A percentile compares a stretch with the other conserved stretches of the same genome.
Conservation (phyloP, 2,888 invertebrate genomes). For the Stenodera caucasica region DNA sequence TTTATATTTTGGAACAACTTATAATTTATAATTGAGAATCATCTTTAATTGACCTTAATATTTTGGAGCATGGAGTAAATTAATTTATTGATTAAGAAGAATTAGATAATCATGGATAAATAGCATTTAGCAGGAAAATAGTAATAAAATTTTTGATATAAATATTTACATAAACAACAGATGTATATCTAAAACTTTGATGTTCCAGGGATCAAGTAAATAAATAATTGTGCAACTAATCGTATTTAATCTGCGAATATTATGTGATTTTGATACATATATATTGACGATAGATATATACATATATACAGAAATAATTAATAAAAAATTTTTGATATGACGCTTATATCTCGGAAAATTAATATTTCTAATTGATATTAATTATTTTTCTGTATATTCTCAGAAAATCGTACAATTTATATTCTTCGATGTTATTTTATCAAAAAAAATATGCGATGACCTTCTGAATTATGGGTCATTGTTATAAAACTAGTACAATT, state of each 20-base stretch:
- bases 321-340: too few relatives aligned
- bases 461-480: conserved; percentile 34
- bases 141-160: not conserved
- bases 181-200: not conserved
- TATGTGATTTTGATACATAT: too few relatives aligned
- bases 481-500: conserved; percentile 33
- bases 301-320: too few relatives aligned
- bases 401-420: conserved; percentile 10
- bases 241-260: not conserved
- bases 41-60: too few relatives aligned
- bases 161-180: not conserved
- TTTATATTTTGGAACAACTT: too few relatives aligned
- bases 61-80: too few relatives aligned
- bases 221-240: conserved; percentile 1
- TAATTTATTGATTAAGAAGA: not conserved
- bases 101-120: not conserved
- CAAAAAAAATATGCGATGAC: conserved; percentile 26
- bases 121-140: not conserved
- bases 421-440: conserved; percentile 21
- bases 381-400: conserved; percentile 10
- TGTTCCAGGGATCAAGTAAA: not conserved
- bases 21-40: too few relatives aligned
- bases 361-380: not conserved
- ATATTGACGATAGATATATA: too few relatives aligned
- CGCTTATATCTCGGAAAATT: not conserved